Conservation (phyloP, 2,113 vertebrate species). For the Capreolus pygargus region DNA sequence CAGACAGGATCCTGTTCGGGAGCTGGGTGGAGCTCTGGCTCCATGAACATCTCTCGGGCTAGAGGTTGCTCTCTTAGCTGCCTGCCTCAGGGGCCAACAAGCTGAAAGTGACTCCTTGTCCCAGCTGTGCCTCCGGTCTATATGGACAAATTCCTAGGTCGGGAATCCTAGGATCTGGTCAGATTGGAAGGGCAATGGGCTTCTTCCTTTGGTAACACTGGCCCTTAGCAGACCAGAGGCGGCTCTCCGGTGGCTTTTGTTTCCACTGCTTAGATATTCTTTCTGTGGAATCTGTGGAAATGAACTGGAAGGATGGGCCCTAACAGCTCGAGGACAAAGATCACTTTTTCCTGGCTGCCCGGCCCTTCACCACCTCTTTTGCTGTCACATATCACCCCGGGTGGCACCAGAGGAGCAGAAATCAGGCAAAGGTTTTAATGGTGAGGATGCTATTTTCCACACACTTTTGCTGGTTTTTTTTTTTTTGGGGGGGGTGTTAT, state of each 20-base stretch:
- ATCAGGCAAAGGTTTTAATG: background rate
- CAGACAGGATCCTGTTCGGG: background rate
- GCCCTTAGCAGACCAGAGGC: background rate
- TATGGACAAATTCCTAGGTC: background rate
- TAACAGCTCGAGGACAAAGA: background rate
- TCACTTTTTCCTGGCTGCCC: background rate
- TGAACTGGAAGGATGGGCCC: background rate
- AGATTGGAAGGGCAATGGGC: background rate
- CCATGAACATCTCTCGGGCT: background rate
- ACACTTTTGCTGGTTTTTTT: background rate
- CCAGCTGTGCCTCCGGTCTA: background rate
- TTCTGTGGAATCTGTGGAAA: background rate
- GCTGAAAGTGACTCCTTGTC: background rate
- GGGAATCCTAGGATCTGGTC: background rate
- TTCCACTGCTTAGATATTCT: background rate
- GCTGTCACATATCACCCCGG: background rate
- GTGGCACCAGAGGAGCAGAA: background rate
- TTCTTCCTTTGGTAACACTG: background rate
- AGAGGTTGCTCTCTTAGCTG: background rate
- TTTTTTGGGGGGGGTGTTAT: background rate
- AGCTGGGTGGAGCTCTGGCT: background rate
- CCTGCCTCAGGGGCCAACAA: background rate
- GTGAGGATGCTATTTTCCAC: background rate
- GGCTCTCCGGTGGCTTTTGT: background rate
- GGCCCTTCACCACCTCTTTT: background rate